Evolutionary conservation across 2,113 vertebrate species (phyloP).

Genomic region (Puntigrus tetrazona): DNA sequence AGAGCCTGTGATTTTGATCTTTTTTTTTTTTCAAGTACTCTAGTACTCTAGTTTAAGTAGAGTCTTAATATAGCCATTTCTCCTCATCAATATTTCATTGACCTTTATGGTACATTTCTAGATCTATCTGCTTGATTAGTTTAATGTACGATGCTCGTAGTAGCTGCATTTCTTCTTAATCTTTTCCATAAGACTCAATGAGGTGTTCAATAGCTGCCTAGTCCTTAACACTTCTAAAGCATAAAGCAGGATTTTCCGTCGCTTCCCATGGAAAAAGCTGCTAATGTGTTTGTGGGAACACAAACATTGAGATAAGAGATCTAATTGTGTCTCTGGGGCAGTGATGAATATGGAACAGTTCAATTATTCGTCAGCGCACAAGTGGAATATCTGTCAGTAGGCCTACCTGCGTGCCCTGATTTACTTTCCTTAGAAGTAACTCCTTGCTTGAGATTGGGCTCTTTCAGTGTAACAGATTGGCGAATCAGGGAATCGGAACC

Average conservation of each 20-base stretch:
- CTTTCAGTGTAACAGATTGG: constrained; percentile 34
- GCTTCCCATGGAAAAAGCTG: constrained; percentile 18
- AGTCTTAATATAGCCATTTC: not conserved
- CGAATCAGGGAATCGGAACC: constrained; percentile 33
- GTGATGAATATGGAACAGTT: constrained; percentile 40
- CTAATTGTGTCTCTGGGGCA: constrained; percentile 43
- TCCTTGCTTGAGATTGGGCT: constrained; percentile 3
- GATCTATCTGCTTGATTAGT: constrained; percentile 21
- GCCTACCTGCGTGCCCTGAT: constrained; percentile 34
- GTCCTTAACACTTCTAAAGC: not conserved
- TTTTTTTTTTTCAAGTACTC: not conserved
- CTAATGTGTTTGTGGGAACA: constrained; percentile 36
- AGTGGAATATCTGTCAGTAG: constrained; percentile 31
- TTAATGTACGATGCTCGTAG: not conserved
- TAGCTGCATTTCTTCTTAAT: constrained; percentile 7
- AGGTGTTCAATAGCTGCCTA: not conserved
- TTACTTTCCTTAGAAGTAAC: constrained; percentile 36
- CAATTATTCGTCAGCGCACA: constrained; percentile 35
- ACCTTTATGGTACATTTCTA: constrained; percentile 7
- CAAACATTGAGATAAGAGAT: constrained; percentile 42
- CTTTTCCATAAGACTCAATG: constrained; percentile 9
- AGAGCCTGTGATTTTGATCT: no score
- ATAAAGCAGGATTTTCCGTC: not conserved
- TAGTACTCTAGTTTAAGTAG: no score
- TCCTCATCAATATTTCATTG: constrained; percentile 9